Percentiles rank a stretch among this genome's conserved stretches.
Evolutionary conservation across 2,888 invertebrate genomes (phyloP).

Genomic region (Mimachlamys varia): DNA sequence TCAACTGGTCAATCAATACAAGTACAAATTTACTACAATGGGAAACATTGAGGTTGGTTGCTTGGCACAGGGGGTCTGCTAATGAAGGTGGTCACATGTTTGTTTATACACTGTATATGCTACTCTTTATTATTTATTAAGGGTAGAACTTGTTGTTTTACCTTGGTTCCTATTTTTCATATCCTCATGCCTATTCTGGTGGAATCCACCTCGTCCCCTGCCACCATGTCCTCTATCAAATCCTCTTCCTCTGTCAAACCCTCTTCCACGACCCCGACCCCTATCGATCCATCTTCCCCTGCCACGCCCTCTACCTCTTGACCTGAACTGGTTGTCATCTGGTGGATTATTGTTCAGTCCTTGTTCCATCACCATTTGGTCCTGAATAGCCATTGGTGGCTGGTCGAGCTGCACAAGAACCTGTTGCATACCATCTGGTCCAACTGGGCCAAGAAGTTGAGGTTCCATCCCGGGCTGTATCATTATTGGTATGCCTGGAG

Average conservation of each 20-base stretch:
- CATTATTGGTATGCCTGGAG: constrained; percentile 19
- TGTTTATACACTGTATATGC: too few species aligned
- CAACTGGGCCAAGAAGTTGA: constrained; percentile 22
- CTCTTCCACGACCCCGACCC: background rate
- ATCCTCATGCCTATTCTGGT: background rate
- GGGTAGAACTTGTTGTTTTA: background rate
- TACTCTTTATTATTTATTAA: too few species aligned
- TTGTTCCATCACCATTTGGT: background rate
- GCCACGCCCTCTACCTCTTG: background rate
- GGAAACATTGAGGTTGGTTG: too few species aligned
- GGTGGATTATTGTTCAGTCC: background rate
- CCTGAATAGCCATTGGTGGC: background rate
- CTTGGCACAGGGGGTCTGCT: too few species aligned
- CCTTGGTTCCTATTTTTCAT: background rate
- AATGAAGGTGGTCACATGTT: too few species aligned
- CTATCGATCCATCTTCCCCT: constrained; percentile 24
- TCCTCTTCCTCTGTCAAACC: constrained; percentile 23
- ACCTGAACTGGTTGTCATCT: background rate
- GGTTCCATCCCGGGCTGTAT: constrained; percentile 15
- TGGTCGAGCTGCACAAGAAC: background rate
- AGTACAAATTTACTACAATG: too few species aligned
- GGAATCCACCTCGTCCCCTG: background rate
- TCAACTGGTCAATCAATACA: too few species aligned
- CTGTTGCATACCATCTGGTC: constrained; percentile 19
- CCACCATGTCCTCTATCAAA: constrained; percentile 22